Base-by-base conservation (phyloP, 2,888 invertebrate species). In the Schizaphis graminum region DNA sequence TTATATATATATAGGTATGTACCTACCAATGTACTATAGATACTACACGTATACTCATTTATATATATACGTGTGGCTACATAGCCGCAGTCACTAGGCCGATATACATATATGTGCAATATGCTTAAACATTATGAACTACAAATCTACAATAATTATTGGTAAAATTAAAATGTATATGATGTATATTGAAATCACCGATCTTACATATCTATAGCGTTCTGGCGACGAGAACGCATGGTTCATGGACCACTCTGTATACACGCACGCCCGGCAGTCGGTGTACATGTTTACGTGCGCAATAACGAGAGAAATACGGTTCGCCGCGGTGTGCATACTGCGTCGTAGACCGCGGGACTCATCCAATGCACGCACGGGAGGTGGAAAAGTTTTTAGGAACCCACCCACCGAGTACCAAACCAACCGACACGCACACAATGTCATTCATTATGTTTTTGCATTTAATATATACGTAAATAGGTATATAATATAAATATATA, bases 321-420 rank as follows among this genome's bases (percentile, higher is more conserved):
- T 87, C 87, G 35, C 87, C 61, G 49, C 49, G 41, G 28, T 49
- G 28, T 44, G 49, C 49, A 41, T 41, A 87, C 61, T 44, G 67
- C 92, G 67, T 88, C 53, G 88, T n/a, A 56, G 77, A 93, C 35
- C 77, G 35, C 88, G 89, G 47, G 35, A 56, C 89, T 85, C 94
- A 94, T 94, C 94, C 94, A 94, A 94, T 94, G 86, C 85, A 86
- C 90, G 77, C 88, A 89, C 88, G 92, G 85, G 94, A 90, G 85
- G 94, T 90, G 84, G 94, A 90, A 94, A 94, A 87, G 85, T 85
- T 91, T 94, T 91, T 91, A 91, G 90, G 91, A 94, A 94, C 94
- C 94, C 94, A 94, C 94, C 94, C 91, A 94, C 91, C 53, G 91
- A 86, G 85, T 35, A 86, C 61, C 94, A 86, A 91, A 94, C 94